phyloP scores from a whole-genome alignment of 2,888 invertebrate genomes.

The Tipula vernalis region DNA sequence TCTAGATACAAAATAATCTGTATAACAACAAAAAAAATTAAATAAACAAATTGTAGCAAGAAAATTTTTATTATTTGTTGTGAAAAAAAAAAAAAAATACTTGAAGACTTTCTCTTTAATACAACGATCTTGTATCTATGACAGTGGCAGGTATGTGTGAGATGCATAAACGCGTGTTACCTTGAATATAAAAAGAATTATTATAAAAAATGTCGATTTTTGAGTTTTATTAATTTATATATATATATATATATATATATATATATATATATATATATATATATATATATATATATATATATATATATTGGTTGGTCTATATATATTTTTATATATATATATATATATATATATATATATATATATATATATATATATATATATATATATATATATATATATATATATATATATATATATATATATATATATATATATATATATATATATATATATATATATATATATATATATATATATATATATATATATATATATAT shows the following conservation, averaged over 20 bases:
- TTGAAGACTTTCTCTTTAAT: too few relatives aligned
- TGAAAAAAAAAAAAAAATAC: too few relatives aligned
- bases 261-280: conserved; percentile 14
- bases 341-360: conserved; percentile 14
- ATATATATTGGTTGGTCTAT: conserved; percentile 13
- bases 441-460: neutral
- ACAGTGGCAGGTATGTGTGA: neutral
- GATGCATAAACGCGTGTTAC: neutral
- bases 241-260: conserved; percentile 14
- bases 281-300: conserved; percentile 14
- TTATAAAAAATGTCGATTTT: neutral
- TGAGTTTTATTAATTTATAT: conserved; percentile 11
- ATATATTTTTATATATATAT: conserved; percentile 14
- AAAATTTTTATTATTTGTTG: too few relatives aligned
- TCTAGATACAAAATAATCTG: too few relatives aligned
- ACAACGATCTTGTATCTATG: too few relatives aligned
- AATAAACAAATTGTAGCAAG: too few relatives aligned
- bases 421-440: neutral
- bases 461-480: neutral
- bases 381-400: neutral
- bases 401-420: neutral
- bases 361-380: conserved; percentile 11
- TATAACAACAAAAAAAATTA: too few relatives aligned
- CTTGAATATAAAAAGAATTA: neutral
- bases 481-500: neutral